Evolutionary conservation across 1,140 invertebrate genomes (phyloP), one percentile per base, ranked within the genome.

Genomic region (Zophobas morio): DNA sequence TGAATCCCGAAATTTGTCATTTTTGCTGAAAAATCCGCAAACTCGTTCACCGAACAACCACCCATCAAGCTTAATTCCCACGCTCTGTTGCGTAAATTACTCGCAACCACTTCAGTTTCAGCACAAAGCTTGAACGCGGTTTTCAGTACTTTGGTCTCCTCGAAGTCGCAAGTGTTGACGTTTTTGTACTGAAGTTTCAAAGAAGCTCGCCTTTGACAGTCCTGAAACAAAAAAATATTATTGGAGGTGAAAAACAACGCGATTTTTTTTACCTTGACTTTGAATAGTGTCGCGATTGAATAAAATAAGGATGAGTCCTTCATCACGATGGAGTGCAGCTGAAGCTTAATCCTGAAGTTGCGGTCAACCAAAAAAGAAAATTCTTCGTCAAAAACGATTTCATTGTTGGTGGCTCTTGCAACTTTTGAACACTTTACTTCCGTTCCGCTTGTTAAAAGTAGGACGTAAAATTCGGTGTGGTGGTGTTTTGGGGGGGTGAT

Each of bases 351-450:
- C 6, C 6, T 6, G 34, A 56, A 74, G 46, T 74, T 57, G 6
- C 6, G 37, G 34, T 42, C 2, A 2, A 57, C 53, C 37, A 36
- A 5, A 54, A 73, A 73, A 20, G 51, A n/a, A 53, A 74, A 74
- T 34, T n/a, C 42, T 60, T 74, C 72, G 6, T 20, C 32, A 37
- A 74, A 74, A 1, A 8, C 5, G 1, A 74, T 42, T n/a, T 54
- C 5, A 6, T 39, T 54, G 33, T 53, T 34, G 2, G 37, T 46
- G 1, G 72, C 32, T 20, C 53, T 53, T 35, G 53, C 36, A 33
- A 74, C 39, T 53, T 74, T 60, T 6, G 72, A 40, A 32, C 32
- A 33, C 36, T 47, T 46, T 8, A 74, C 72, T 8, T 74, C 72
- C 34, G 36, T 40, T 60, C 36, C 72, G 42, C 32, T 57, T 8